A percentile compares a stretch with the other conserved stretches of the same genome.
phyloP scores from a whole-genome alignment of 2,113 vertebrate species.

The Carettochelys insculpta region DNA sequence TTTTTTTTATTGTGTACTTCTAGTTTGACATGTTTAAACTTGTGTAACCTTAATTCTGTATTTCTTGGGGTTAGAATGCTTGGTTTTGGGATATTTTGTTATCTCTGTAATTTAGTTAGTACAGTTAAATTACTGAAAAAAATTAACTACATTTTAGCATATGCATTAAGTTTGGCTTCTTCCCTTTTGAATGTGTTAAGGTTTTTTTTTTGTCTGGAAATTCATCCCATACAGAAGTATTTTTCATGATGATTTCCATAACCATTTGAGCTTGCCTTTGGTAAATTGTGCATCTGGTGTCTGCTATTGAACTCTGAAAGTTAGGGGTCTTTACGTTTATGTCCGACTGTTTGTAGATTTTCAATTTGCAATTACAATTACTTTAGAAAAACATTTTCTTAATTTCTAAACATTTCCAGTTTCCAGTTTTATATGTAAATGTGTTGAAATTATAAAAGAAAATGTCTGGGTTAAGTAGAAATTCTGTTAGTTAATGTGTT shows the following conservation, averaged over 20 bases:
- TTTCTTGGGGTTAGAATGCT: background rate
- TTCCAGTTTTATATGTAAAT: rapidly evolving
- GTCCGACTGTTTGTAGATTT: slow-evolving; percentile 20
- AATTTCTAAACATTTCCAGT: background rate
- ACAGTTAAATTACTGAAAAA: background rate
- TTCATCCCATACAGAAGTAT: background rate
- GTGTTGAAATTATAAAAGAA: too few relatives aligned
- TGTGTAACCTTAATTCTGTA: background rate
- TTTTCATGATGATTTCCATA: background rate
- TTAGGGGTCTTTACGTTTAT: background rate
- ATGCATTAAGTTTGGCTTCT: too few relatives aligned
- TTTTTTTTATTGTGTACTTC: rapidly evolving
- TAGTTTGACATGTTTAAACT: rapidly evolving
- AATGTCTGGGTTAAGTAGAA: too few relatives aligned
- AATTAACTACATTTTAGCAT: background rate
- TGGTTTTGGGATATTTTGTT: rapidly evolving
- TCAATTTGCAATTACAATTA: slow-evolving; percentile 19
- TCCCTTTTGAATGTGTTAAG: background rate
- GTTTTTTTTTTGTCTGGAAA: background rate
- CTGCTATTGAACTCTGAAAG: slow-evolving; percentile 21
- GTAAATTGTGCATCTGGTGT: background rate
- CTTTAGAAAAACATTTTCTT: too few relatives aligned
- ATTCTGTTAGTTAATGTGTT: background rate
- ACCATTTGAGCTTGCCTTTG: background rate
- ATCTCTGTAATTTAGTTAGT: background rate